phyloP scores from a whole-genome alignment of 2,113 vertebrate genomes.

The Vicugna pacos region DNA sequence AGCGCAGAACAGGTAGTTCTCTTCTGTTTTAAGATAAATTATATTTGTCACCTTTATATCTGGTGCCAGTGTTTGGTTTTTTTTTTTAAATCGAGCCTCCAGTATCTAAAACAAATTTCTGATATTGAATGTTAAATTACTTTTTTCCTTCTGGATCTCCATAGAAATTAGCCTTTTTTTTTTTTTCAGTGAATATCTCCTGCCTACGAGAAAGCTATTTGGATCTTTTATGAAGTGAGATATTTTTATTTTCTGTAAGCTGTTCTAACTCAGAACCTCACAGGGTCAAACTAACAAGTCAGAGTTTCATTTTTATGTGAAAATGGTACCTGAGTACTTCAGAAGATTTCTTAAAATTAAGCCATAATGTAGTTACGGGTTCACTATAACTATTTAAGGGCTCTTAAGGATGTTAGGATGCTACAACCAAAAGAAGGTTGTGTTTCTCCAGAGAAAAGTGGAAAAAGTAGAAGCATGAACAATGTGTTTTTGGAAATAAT shows the following conservation, averaged over 20 bases:
- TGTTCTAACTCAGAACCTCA: neutral
- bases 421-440: neutral
- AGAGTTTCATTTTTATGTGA: slow-evolving; percentile 14
- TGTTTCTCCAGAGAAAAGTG: neutral
- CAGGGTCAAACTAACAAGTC: neutral
- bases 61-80: neutral
- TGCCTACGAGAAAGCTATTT: neutral
- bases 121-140: too few species aligned
- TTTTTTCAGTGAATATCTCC: neutral
- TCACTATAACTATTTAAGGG: neutral
- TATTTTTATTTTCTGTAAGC: neutral
- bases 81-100: neutral
- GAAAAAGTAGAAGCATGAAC: neutral
- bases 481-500: neutral
- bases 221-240: neutral
- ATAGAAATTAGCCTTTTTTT: neutral
- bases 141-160: neutral
- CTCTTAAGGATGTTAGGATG: neutral
- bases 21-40: neutral
- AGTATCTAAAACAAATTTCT: neutral
- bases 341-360: slow-evolving; percentile 19
- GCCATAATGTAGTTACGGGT: neutral
- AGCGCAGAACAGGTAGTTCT: neutral
- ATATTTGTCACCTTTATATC: neutral
- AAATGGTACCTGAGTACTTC: neutral